Percentiles rank a stretch among this genome's conserved stretches.
Evolutionary conservation across 1,140 invertebrate genomes (phyloP).

Genomic region (Penaeus chinensis): DNA sequence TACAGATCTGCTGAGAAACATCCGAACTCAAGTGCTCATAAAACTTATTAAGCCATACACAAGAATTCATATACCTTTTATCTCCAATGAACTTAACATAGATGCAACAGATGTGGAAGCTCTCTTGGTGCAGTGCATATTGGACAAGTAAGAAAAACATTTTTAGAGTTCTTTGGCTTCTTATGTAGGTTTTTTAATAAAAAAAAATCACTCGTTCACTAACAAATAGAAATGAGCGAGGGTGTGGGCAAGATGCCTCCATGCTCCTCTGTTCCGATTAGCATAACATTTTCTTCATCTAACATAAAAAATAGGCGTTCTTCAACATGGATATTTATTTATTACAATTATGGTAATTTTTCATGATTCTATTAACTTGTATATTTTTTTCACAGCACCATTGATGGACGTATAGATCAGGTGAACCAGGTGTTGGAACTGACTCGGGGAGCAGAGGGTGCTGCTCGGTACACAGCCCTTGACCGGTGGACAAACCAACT

Average conservation of each 20-base stretch:
- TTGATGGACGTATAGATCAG: slow-evolving; percentile 93
- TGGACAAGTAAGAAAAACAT: slow-evolving; percentile 82
- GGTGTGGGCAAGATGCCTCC: too few relatives aligned
- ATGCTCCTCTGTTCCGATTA: too few relatives aligned
- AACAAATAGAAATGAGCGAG: neutral
- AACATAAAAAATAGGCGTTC: too few relatives aligned
- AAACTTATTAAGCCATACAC: slow-evolving; percentile 99
- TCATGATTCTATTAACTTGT: neutral
- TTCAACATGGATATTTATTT: neutral
- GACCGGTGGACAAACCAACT: slow-evolving; percentile 97
- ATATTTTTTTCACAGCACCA: slow-evolving; percentile 78
- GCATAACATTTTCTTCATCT: too few relatives aligned
- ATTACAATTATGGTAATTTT: neutral
- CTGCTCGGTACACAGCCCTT: slow-evolving; percentile 89
- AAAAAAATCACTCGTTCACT: neutral
- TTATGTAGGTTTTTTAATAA: slow-evolving; percentile 13
- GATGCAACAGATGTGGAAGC: slow-evolving; percentile 96
- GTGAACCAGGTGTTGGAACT: slow-evolving; percentile 95
- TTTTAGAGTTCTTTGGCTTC: slow-evolving; percentile 4
- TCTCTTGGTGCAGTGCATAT: slow-evolving; percentile 97
- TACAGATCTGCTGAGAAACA: slow-evolving; percentile 93
- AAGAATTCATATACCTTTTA: slow-evolving; percentile 97
- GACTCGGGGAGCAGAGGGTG: slow-evolving; percentile 82
- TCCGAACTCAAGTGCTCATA: slow-evolving; percentile 96
- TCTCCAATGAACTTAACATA: slow-evolving; percentile 97